Percentiles rank a stretch among this genome's conserved stretches.
These are phyloP conservation scores for Otocyon megalotis DNA, from an alignment of 2,113 vertebrate genomes.

Conservation along the genomic window DNA sequence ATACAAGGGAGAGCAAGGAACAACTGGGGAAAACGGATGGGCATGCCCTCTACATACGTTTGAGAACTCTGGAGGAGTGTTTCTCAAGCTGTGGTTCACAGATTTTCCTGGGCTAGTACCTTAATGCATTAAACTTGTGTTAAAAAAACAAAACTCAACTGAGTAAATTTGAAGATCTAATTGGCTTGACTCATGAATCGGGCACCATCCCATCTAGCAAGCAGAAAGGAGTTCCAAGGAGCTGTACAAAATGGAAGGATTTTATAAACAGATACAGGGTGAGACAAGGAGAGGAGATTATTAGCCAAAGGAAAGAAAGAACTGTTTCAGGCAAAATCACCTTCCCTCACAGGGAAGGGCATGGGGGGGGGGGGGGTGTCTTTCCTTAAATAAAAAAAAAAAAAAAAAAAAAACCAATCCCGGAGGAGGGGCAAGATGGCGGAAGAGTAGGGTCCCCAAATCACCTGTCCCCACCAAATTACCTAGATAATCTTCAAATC, in stretches of 20 bases:
- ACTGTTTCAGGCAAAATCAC: neutral
- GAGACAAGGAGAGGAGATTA: neutral
- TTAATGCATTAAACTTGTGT: neutral
- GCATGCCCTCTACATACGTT: neutral
- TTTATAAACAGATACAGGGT: neutral
- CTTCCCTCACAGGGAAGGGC: neutral
- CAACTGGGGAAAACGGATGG: accelerated
- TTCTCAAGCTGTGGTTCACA: neutral
- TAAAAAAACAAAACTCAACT: neutral
- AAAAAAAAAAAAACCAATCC: too few species aligned
- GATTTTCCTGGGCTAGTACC: neutral
- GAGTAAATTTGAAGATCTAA: neutral
- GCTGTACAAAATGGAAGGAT: neutral
- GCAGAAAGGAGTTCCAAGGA: neutral
- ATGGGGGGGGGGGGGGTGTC: neutral
- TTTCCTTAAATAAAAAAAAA: too few species aligned
- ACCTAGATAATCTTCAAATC: too few species aligned
- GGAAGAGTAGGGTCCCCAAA: too few species aligned
- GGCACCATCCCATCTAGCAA: neutral
- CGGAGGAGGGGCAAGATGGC: too few species aligned
- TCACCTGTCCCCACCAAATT: too few species aligned
- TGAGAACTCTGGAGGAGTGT: neutral
- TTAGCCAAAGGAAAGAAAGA: neutral
- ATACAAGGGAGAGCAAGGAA: neutral
- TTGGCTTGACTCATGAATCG: neutral